Evolutionary conservation across 2,888 invertebrate species (phyloP).

Genomic region (Napeogenes inachia): DNA sequence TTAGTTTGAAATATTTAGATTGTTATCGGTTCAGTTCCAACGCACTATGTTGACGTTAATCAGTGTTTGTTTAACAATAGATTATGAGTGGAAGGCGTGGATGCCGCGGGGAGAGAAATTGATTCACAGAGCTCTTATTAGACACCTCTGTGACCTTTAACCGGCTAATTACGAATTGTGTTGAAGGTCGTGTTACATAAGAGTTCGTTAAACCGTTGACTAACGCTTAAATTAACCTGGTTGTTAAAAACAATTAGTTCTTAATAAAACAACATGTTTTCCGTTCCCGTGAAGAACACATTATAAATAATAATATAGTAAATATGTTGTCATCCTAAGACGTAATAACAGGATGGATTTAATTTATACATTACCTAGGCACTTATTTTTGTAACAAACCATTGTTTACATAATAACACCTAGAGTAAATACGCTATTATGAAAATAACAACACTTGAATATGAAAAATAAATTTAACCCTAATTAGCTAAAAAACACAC

Average conservation of each 20-base stretch:
- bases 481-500: no score
- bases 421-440: neutral
- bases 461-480: neutral
- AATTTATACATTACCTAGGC: constrained; percentile 18
- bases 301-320: neutral
- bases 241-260: no score
- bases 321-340: constrained; percentile 17
- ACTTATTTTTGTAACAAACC: neutral
- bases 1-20: neutral
- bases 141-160: constrained; percentile 38
- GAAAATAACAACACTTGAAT: neutral
- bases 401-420: constrained; percentile 3
- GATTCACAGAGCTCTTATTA: constrained; percentile 38
- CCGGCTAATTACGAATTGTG: constrained; percentile 41
- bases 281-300: neutral
- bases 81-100: constrained; percentile 21
- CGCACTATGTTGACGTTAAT: constrained; percentile 10
- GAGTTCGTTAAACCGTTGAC: constrained; percentile 6
- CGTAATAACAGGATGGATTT: constrained; percentile 30
- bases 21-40: neutral
- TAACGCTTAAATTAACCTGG: neutral
- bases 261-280: neutral
- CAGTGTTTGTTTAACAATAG: constrained; percentile 22
- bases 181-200: constrained; percentile 36
- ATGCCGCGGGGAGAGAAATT: constrained; percentile 41